Percentiles rank a stretch among this genome's conserved stretches.
phyloP scores from a whole-genome alignment of 2,797 vertebrate species.

The Staurois parvus region DNA sequence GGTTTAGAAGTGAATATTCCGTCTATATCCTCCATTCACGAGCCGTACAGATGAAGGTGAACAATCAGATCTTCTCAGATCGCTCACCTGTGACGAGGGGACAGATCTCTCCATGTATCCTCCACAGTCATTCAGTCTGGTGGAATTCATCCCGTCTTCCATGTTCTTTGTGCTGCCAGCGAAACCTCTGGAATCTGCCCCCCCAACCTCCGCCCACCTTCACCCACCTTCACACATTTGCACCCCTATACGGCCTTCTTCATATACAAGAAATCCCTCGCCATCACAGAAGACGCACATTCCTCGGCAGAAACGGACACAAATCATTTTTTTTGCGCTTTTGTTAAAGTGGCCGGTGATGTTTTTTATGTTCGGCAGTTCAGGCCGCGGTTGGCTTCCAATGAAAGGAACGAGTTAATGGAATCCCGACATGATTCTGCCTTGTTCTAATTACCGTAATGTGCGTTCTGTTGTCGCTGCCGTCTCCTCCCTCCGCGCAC shows the following conservation, averaged over 20 bases:
- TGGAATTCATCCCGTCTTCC: too few species aligned
- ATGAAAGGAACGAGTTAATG: constrained; percentile 53
- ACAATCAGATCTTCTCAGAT: background rate
- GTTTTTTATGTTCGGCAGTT: constrained; percentile 50
- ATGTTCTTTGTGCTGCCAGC: too few species aligned
- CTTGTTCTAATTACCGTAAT: constrained; percentile 61
- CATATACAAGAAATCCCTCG: background rate
- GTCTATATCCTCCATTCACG: too few species aligned
- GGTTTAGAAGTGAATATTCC: too few species aligned
- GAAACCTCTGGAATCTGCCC: too few species aligned
- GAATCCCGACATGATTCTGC: constrained; percentile 46
- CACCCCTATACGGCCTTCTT: background rate
- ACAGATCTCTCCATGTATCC: background rate
- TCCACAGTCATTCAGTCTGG: too few species aligned
- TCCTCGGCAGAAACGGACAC: background rate
- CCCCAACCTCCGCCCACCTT: background rate
- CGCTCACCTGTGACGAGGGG: background rate
- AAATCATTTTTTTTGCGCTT: background rate
- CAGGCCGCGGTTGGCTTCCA: constrained; percentile 45
- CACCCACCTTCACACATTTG: background rate
- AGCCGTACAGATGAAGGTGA: background rate
- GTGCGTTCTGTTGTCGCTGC: constrained; percentile 59
- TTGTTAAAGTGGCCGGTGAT: constrained; percentile 26
- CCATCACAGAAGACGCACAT: background rate
- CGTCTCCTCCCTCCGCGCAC: constrained; percentile 50